These are phyloP conservation scores for Bombylius major DNA, from an alignment of 2,888 invertebrate genomes.

Conservation along the genomic window DNA sequence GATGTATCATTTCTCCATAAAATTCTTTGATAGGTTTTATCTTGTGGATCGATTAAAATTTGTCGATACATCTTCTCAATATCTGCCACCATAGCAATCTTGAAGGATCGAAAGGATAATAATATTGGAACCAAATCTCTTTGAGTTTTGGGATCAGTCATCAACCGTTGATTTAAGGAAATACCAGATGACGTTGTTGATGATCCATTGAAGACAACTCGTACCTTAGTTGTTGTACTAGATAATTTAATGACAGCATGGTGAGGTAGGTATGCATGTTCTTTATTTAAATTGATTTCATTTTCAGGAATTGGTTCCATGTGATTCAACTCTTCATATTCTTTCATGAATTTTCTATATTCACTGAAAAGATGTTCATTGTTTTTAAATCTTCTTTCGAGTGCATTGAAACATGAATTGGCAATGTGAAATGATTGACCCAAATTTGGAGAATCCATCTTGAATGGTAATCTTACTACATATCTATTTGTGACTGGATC, in stretches of 20 bases:
- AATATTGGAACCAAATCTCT: not conserved
- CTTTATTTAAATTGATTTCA: too few relatives aligned
- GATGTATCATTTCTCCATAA: not conserved
- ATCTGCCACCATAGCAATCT: conserved; percentile 16
- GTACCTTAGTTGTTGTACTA: not conserved
- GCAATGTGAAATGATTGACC: not conserved
- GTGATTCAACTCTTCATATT: not conserved
- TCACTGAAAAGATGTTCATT: not conserved
- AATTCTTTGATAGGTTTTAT: conserved; percentile 7
- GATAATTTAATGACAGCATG: not conserved
- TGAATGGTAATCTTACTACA: not conserved
- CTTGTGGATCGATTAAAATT: conserved; percentile 20
- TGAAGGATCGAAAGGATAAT: not conserved
- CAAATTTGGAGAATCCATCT: not conserved
- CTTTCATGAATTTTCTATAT: not conserved
- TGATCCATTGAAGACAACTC: not conserved
- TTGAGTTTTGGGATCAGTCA: not conserved
- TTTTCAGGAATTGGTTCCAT: not conserved
- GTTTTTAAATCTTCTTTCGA: not conserved
- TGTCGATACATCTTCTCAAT: conserved; percentile 20
- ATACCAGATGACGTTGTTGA: not conserved
- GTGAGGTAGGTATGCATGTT: too few relatives aligned
- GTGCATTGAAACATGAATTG: not conserved
- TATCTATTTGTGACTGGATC: not conserved
- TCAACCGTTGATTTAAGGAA: not conserved